Conservation (phyloP, 2,888 invertebrate genomes). For the Calameuta pallipes region DNA sequence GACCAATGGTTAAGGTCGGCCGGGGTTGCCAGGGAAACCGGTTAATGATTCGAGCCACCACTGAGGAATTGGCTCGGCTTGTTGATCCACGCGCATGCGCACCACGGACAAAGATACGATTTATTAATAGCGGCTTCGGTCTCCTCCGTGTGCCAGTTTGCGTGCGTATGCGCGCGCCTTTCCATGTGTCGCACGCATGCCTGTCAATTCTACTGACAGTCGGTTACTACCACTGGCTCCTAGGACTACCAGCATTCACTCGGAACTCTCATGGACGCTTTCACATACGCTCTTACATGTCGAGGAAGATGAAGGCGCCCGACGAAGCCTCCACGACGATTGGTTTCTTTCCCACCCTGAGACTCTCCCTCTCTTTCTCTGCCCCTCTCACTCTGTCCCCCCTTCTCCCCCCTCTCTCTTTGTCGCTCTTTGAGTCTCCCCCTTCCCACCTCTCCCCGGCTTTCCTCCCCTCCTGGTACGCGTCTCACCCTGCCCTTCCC, state of each 20-base stretch:
- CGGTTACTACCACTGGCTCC: constrained; percentile 7
- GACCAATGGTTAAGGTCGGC: constrained; percentile 60
- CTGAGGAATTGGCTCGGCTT: constrained; percentile 60
- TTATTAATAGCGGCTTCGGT: constrained; percentile 30
- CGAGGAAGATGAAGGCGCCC: constrained; percentile 14
- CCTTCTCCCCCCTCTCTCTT: constrained; percentile 20
- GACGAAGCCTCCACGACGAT: constrained; percentile 52
- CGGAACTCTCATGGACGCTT: not conserved
- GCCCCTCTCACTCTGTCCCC: constrained; percentile 24
- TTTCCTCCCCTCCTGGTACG: constrained; percentile 14
- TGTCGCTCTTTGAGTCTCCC: constrained; percentile 21
- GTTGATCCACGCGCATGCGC: constrained; percentile 22
- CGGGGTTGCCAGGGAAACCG: constrained; percentile 65
- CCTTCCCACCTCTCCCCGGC: constrained; percentile 19
- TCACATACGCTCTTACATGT: not conserved
- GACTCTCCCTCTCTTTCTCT: constrained; percentile 31
- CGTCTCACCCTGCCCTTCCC: not conserved
- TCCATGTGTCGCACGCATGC: constrained; percentile 15
- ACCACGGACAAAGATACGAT: constrained; percentile 22
- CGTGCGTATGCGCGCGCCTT: constrained; percentile 2
- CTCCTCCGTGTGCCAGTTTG: not conserved
- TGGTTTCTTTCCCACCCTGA: constrained; percentile 60
- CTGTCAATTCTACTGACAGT: constrained; percentile 1
- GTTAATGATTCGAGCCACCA: constrained; percentile 65
- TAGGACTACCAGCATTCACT: constrained; percentile 18